Percentiles rank a stretch among this genome's conserved stretches.
Evolutionary conservation across 2,888 invertebrate species (phyloP).

Genomic region (Lasioglossum figueresi): DNA sequence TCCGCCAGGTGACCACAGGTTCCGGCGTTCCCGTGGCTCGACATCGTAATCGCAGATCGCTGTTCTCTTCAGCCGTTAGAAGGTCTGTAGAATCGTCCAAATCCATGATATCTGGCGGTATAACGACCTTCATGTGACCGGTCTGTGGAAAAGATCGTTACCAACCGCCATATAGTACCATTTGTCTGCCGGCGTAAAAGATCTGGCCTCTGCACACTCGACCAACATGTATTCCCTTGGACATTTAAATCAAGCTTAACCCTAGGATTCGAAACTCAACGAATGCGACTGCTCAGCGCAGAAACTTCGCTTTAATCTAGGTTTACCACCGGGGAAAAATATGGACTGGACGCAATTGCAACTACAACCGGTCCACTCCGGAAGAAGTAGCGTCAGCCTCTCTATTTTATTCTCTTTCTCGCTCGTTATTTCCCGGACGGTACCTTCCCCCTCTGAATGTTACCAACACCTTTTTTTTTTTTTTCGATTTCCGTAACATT

Average conservation of each 20-base stretch:
- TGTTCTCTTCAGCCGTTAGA: conserved; percentile 92
- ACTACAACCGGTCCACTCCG: not conserved
- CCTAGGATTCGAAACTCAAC: conserved; percentile 39
- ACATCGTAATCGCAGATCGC: conserved; percentile 90
- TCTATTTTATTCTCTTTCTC: not conserved
- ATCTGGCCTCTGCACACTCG: not conserved
- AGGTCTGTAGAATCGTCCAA: conserved; percentile 87
- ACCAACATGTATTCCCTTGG: not conserved
- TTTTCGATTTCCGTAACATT: conserved; percentile 7
- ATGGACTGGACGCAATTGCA: conserved; percentile 6
- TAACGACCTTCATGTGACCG: conserved; percentile 93
- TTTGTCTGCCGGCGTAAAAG: conserved; percentile 32
- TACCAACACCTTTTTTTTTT: conserved; percentile 4
- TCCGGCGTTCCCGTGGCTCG: conserved; percentile 92
- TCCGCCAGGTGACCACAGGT: conserved; percentile 91
- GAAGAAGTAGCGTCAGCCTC: not conserved
- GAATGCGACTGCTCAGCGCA: conserved; percentile 37
- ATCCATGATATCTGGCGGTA: conserved; percentile 94
- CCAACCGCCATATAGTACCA: conserved; percentile 32
- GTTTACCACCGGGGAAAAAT: conserved; percentile 37
- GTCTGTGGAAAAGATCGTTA: conserved; percentile 85
- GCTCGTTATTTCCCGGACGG: not conserved
- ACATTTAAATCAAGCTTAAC: conserved; percentile 65
- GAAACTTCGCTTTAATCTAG: conserved; percentile 45
- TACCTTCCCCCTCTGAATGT: not conserved